Conservation (phyloP, 2,797 vertebrate genomes). For the Thripadectes ignobilis region DNA sequence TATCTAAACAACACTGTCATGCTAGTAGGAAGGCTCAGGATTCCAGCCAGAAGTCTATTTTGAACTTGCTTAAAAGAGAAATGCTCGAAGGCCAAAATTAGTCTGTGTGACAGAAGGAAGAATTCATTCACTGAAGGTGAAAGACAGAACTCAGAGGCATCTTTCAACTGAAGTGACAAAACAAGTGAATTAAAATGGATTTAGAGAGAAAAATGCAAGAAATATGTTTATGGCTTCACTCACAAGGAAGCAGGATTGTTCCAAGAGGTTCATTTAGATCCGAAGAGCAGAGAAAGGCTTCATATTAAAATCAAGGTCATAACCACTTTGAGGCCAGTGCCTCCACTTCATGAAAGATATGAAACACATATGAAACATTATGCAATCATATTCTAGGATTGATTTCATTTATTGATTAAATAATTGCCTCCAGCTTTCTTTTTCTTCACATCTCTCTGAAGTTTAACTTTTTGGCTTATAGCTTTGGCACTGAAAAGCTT, state of each 20-base stretch:
- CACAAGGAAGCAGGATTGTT: not conserved
- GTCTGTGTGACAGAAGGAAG: slow-evolving; percentile 34
- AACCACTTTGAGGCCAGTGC: not conserved
- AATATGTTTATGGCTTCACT: not conserved
- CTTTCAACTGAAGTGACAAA: not conserved
- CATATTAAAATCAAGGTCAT: slow-evolving; percentile 32
- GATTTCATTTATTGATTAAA: slow-evolving; percentile 10
- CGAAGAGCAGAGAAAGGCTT: not conserved
- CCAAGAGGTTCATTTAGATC: not conserved
- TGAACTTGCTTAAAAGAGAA: slow-evolving; percentile 56
- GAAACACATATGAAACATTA: slow-evolving; percentile 46
- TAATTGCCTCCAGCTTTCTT: not conserved
- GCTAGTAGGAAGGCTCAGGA: slow-evolving; percentile 35
- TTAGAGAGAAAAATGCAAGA: not conserved
- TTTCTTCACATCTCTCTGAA: not conserved
- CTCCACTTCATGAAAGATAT: not conserved
- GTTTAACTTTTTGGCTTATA: not conserved
- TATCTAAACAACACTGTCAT: not conserved
- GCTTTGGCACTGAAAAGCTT: not conserved
- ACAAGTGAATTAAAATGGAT: not conserved
- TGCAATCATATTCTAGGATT: not conserved
- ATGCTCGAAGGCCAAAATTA: slow-evolving; percentile 55
- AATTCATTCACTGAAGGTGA: slow-evolving; percentile 42
- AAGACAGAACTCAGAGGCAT: slow-evolving; percentile 43
- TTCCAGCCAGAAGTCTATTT: slow-evolving; percentile 65